These are phyloP conservation scores for Epinotia demarniana DNA, from an alignment of 2,888 invertebrate species.

Conservation along the genomic window DNA sequence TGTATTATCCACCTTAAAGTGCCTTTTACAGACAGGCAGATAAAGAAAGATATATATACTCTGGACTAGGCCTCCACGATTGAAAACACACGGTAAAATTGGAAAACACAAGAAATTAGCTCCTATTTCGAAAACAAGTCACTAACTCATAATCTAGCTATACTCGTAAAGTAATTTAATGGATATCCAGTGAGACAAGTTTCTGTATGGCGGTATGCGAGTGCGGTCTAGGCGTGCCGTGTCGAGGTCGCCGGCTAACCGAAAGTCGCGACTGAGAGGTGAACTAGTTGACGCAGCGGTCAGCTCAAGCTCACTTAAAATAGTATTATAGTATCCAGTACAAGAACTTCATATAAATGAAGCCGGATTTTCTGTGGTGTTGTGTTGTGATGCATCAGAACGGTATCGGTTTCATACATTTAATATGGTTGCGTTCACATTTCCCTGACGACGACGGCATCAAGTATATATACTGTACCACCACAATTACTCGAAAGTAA, in stretches of 20 bases:
- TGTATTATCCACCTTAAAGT: not conserved
- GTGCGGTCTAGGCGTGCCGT: conserved; percentile 60
- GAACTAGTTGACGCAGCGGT: conserved; percentile 52
- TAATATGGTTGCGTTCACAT: too few species aligned
- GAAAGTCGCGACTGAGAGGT: conserved; percentile 67
- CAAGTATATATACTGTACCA: too few species aligned
- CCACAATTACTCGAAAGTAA: too few species aligned
- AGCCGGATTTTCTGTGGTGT: too few species aligned
- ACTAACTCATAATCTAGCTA: conserved; percentile 9
- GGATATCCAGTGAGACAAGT: conserved; percentile 65
- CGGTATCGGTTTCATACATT: too few species aligned
- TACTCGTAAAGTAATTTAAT: conserved; percentile 27
- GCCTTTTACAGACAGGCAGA: not conserved
- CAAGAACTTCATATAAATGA: not conserved
- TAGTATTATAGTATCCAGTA: not conserved
- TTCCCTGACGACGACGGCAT: too few species aligned
- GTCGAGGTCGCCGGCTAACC: conserved; percentile 74
- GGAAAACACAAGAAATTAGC: not conserved
- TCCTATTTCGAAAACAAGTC: not conserved
- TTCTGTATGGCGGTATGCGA: conserved; percentile 79
- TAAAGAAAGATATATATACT: not conserved
- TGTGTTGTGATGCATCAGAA: too few species aligned
- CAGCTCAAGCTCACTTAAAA: conserved; percentile 47
- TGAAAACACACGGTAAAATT: not conserved
- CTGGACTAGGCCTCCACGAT: too few species aligned